Conservation (phyloP, 2,113 vertebrate genomes). For the Hiodon tergisus region DNA sequence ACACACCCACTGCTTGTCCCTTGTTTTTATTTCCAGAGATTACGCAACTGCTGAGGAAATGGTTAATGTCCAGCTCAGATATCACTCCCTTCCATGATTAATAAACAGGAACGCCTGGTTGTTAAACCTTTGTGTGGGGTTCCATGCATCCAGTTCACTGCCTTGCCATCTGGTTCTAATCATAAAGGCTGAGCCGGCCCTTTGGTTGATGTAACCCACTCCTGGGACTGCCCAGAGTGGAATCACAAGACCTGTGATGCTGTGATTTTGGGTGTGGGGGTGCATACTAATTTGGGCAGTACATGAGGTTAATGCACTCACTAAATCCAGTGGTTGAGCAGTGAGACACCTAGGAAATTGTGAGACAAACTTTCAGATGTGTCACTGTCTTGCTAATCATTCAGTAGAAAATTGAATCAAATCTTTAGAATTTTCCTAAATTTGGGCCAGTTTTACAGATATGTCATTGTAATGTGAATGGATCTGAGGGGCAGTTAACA, state of each 20-base stretch:
- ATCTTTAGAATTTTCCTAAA: neutral
- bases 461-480: neutral
- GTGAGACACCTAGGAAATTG: neutral
- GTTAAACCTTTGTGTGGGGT: neutral
- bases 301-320: neutral
- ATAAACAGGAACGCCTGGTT: too few species aligned
- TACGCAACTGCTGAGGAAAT: too few species aligned
- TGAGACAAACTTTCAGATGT: neutral
- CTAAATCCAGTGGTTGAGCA: neutral
- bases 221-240: neutral
- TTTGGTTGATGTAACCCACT: neutral
- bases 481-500: neutral
- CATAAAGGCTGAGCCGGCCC: neutral
- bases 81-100: too few species aligned
- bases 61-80: too few species aligned
- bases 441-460: neutral
- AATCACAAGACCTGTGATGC: neutral
- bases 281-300: neutral
- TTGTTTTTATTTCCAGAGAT: too few species aligned
- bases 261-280: neutral
- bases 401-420: too few species aligned
- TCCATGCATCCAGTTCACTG: neutral
- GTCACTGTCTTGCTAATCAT: neutral
- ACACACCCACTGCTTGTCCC: too few species aligned
- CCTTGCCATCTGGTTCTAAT: slow-evolving; percentile 7